These are phyloP conservation scores for Drosophila albomicans DNA, from an alignment of 1,140 invertebrate genomes.

Conservation along the genomic window DNA sequence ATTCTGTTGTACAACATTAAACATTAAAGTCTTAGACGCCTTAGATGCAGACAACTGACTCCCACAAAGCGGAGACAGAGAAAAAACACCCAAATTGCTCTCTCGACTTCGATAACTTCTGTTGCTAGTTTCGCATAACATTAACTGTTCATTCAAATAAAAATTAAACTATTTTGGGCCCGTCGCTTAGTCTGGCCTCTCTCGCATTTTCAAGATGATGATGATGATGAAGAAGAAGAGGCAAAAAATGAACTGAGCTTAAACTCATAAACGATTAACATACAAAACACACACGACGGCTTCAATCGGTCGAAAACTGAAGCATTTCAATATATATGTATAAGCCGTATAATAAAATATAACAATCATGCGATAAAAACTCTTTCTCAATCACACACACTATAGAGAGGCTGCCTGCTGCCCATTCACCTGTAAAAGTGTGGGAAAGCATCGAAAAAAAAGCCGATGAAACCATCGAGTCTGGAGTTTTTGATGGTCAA, in stretches of 20 bases:
- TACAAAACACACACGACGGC: slow-evolving; percentile 78
- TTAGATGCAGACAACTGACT: slow-evolving; percentile 18
- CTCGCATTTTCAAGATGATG: too few species aligned
- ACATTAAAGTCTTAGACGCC: slow-evolving; percentile 46
- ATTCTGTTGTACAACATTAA: slow-evolving; percentile 46
- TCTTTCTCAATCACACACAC: slow-evolving; percentile 68
- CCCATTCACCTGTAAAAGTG: slow-evolving; percentile 84
- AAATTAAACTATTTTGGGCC: slow-evolving; percentile 77
- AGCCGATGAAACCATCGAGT: slow-evolving; percentile 50
- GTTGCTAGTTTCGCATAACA: slow-evolving; percentile 78
- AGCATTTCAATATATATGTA: slow-evolving; percentile 76
- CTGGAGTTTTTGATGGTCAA: slow-evolving; percentile 36
- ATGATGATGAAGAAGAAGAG: background rate
- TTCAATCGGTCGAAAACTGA: slow-evolving; percentile 57
- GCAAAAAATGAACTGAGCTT: slow-evolving; percentile 62
- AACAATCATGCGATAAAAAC: slow-evolving; percentile 82
- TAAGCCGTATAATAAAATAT: slow-evolving; percentile 80
- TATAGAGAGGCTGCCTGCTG: slow-evolving; percentile 31
- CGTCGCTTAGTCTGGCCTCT: slow-evolving; percentile 39
- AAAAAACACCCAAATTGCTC: slow-evolving; percentile 27
- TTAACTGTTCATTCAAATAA: slow-evolving; percentile 82
- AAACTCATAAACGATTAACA: slow-evolving; percentile 80
- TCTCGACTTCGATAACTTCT: slow-evolving; percentile 20
- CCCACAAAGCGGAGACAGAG: slow-evolving; percentile 36
- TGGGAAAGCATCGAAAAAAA: slow-evolving; percentile 80